phyloP scores from a whole-genome alignment of 1,140 invertebrate species.

The Aphelenchoides fujianensis region DNA sequence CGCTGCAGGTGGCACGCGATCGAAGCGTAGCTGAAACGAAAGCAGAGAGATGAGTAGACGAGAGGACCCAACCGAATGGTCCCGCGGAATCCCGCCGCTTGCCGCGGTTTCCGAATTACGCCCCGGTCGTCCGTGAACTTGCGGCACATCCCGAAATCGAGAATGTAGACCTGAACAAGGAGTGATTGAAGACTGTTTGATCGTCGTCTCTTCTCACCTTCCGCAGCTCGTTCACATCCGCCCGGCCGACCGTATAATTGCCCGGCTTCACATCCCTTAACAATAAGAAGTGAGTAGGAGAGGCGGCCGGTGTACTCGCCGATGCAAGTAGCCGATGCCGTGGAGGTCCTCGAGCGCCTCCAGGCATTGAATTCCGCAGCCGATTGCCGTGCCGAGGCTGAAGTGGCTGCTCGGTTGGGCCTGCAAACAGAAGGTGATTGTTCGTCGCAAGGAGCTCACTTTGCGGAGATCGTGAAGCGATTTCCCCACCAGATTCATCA shows the following conservation, averaged over 20 bases:
- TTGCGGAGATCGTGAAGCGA: constrained; percentile 22
- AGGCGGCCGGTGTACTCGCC: no score
- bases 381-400: constrained; percentile 40
- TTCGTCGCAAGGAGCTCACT: no score
- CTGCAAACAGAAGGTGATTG: no score
- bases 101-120: constrained; percentile 39
- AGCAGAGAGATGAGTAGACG: background rate
- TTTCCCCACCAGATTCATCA: constrained; percentile 30
- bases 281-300: no score
- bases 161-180: constrained; percentile 48
- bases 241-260: constrained; percentile 53
- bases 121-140: constrained; percentile 55
- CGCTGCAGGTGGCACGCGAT: constrained; percentile 38
- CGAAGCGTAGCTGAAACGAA: constrained; percentile 38
- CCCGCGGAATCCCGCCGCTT: constrained; percentile 45
- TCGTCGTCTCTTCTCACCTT: constrained; percentile 33
- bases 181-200: constrained; percentile 15
- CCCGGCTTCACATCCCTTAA: constrained; percentile 53
- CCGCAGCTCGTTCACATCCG: constrained; percentile 45
- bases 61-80: constrained; percentile 32
- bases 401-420: constrained; percentile 27
- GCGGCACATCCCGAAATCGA: constrained; percentile 55
- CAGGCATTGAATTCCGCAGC: constrained; percentile 48
- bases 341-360: constrained; percentile 52
- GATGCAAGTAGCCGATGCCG: constrained; percentile 53